These are phyloP conservation scores for Erpornis zantholeuca DNA, from an alignment of 2,113 vertebrate genomes.

Conservation along the genomic window DNA sequence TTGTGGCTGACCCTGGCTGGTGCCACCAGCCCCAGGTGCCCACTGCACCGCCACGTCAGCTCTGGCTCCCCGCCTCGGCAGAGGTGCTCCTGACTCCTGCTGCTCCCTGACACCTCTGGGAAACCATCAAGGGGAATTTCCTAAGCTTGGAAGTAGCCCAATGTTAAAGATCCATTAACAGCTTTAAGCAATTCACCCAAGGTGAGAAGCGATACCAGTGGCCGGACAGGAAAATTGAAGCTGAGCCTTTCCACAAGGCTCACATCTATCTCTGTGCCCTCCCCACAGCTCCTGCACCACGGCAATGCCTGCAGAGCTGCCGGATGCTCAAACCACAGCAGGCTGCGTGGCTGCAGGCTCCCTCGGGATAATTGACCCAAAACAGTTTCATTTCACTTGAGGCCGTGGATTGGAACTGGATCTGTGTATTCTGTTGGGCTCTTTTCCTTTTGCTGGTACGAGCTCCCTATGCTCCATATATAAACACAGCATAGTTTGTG, in stretches of 20 bases:
- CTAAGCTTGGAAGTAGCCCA: not conserved
- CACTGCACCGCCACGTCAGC: accelerated
- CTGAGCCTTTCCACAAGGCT: not conserved
- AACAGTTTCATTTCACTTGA: not conserved
- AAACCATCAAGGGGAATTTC: not conserved
- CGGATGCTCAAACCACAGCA: not conserved
- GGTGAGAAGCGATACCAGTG: not conserved
- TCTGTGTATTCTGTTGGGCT: not conserved
- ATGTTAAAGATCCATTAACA: not conserved
- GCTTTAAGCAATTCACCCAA: not conserved
- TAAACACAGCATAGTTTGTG: not conserved
- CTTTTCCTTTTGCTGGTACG: not conserved
- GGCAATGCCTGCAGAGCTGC: not conserved
- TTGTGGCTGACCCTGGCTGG: not conserved
- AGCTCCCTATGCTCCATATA: not conserved
- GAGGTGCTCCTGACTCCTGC: not conserved
- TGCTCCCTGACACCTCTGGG: not conserved
- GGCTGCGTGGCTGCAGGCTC: not conserved
- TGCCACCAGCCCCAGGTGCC: not conserved
- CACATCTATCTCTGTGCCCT: not conserved
- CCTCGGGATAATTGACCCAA: not conserved
- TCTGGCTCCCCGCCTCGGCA: not conserved
- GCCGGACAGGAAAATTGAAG: not conserved
- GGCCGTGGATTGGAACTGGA: not conserved
- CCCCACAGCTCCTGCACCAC: not conserved